Percentiles rank a stretch among this genome's conserved stretches.
These are phyloP conservation scores for Orius insidiosus DNA, from an alignment of 1,140 invertebrate genomes.

Conservation along the genomic window DNA sequence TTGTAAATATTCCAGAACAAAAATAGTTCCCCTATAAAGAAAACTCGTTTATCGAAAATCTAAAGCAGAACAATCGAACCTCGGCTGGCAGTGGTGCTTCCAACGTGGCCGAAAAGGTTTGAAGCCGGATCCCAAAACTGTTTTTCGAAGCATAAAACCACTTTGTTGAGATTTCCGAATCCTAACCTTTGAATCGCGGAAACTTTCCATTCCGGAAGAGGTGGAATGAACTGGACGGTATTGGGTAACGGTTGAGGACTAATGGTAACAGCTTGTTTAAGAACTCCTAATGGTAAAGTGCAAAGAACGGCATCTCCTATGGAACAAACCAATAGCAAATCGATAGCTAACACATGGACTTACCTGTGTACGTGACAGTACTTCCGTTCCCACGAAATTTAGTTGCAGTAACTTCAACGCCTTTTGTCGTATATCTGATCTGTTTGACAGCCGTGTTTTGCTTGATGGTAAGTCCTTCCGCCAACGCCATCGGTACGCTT, in stretches of 20 bases:
- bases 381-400: slow-evolving; percentile 51
- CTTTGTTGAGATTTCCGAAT: slow-evolving; percentile 96
- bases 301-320: slow-evolving; percentile 82
- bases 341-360: too few species aligned
- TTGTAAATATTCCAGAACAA: slow-evolving; percentile 97
- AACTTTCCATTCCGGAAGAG: slow-evolving; percentile 89
- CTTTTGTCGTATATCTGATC: slow-evolving; percentile 51
- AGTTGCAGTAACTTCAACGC: slow-evolving; percentile 63
- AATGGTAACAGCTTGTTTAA: slow-evolving; percentile 68
- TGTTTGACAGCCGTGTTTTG: slow-evolving; percentile 76
- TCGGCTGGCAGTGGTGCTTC: slow-evolving; percentile 83
- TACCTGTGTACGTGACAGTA: slow-evolving; percentile 51
- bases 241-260: slow-evolving; percentile 46
- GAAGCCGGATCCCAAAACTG: slow-evolving; percentile 95
- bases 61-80: slow-evolving; percentile 26
- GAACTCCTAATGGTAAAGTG: slow-evolving; percentile 86
- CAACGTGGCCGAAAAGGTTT: slow-evolving; percentile 94
- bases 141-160: slow-evolving; percentile 90
- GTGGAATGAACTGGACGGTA: slow-evolving; percentile 80
- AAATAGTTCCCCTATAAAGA: slow-evolving; percentile 73
- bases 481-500: slow-evolving; percentile 83
- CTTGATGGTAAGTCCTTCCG: slow-evolving; percentile 84
- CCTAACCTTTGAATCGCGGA: slow-evolving; percentile 84
- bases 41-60: neutral
- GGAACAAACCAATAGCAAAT: slow-evolving; percentile 21